Evolutionary conservation across 2,888 invertebrate genomes (phyloP), one percentile per base, ranked within the genome.

Genomic region (Synergus itoensis): DNA sequence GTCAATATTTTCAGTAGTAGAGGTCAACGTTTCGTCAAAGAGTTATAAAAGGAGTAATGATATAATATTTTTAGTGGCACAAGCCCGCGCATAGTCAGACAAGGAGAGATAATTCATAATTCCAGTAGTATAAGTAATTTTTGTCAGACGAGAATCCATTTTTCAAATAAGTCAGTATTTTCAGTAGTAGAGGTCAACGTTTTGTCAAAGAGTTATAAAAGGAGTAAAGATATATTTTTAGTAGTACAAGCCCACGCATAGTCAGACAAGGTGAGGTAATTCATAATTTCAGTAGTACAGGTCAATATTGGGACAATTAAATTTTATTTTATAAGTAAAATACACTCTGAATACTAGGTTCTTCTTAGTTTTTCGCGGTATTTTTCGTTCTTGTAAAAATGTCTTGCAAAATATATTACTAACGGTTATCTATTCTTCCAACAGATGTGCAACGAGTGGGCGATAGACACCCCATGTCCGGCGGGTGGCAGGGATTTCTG

Each of bases 381-480:
- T 41, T 65, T n/a, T 36, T 28, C 11, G 41, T 41, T 41, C 5
- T 41, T 8, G 36, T 8, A n/a, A 64, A 18, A 57, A 57, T 57
- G 1, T n/a, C n/a, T 57, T 18, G 11, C n/a, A 18, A 18, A 14
- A 62, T 62, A 14, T 62, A 28, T 62, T 28, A 28, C 62, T 62
- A 28, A 60, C 60, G 12, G 8, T 53, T 53, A 48, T 28, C 21
- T 76, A 67, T 73, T 84, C 64, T 83, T 81, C 84, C 85, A 80
- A 77, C 88, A 92, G 88, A 93, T 94, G 90, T 94, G 94, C 92
- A 94, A 94, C 91, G 93, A 94, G 90, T 94, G 93, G 91, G 94
- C 94, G 82, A 94, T 94, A 87, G 94, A 94, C 89, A 93, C 94
- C 78, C 94, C 94, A 76, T 94, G 94, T 90, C 94, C 94, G 86